Conservation (phyloP, 2,797 vertebrate genomes). For the Girardinus metallicus region DNA sequence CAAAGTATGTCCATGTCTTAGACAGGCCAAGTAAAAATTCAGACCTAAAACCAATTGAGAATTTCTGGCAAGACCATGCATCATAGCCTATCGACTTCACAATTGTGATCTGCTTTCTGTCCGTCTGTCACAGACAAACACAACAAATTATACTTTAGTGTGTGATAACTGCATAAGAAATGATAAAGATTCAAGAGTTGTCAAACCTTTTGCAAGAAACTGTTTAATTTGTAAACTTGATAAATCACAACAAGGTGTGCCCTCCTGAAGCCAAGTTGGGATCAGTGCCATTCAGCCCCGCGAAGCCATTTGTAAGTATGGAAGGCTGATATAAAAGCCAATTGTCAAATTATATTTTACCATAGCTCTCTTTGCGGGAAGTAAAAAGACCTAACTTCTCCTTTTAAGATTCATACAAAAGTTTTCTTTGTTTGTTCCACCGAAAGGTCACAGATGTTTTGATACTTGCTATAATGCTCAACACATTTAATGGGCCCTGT, state of each 20-base stretch:
- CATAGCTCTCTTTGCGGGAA: background rate
- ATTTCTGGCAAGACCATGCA: background rate
- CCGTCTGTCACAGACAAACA: background rate
- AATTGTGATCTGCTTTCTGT: background rate
- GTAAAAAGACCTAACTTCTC: background rate
- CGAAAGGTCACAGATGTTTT: conserved; percentile 70
- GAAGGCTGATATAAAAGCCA: background rate
- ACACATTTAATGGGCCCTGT: conserved; percentile 68
- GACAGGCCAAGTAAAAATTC: background rate
- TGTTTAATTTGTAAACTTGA: background rate
- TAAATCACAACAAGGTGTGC: background rate
- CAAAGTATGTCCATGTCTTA: background rate
- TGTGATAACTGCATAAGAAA: background rate
- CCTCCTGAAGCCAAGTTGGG: background rate
- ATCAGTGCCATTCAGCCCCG: background rate
- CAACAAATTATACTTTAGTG: background rate
- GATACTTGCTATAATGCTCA: conserved; percentile 52
- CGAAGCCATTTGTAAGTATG: background rate
- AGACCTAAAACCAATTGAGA: background rate
- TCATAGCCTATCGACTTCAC: background rate
- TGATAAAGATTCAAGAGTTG: background rate
- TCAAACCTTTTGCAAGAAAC: background rate
- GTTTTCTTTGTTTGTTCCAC: conserved; percentile 55
- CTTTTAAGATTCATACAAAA: conserved; percentile 31
- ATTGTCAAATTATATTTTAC: background rate